Percentiles rank a stretch among this genome's conserved stretches.
phyloP scores from a whole-genome alignment of 1,140 invertebrate genomes.

The Musca domestica region DNA sequence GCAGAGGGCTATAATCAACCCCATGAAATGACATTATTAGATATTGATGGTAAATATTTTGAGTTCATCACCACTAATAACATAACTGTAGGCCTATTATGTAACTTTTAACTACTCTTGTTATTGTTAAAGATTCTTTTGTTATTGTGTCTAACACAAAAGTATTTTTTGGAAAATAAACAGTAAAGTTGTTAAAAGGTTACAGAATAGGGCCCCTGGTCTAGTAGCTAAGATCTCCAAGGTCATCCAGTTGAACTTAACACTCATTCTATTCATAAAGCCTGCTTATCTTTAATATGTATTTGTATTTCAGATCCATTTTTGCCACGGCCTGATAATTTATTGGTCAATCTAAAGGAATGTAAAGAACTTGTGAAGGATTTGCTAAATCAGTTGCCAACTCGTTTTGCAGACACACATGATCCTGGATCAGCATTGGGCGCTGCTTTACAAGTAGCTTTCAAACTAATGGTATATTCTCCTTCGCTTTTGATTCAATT shows the following conservation, averaged over 20 bases:
- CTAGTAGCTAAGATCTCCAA: no score
- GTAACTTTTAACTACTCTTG: no score
- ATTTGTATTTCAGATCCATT: constrained; percentile 68
- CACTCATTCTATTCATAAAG: background rate
- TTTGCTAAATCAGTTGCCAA: constrained; percentile 78
- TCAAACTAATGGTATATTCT: constrained; percentile 84
- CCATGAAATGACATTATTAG: constrained; percentile 88
- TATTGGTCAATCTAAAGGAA: constrained; percentile 90
- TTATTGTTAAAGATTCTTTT: no score
- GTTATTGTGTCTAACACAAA: no score
- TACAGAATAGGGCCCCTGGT: no score
- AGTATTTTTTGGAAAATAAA: no score
- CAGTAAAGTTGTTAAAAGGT: no score
- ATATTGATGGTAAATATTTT: constrained; percentile 76
- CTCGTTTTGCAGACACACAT: constrained; percentile 70
- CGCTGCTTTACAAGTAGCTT: constrained; percentile 87
- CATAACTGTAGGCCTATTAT: no score
- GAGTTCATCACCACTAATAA: constrained; percentile 15
- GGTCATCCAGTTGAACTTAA: no score
- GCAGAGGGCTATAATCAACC: constrained; percentile 82
- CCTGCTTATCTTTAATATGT: background rate
- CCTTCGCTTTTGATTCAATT: background rate
- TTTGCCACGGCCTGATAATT: constrained; percentile 83
- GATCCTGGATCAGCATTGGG: constrained; percentile 82
- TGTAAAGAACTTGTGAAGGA: constrained; percentile 76